These are phyloP conservation scores for Peribatodes rhomboidaria DNA, from an alignment of 2,888 invertebrate genomes.

Conservation along the genomic window DNA sequence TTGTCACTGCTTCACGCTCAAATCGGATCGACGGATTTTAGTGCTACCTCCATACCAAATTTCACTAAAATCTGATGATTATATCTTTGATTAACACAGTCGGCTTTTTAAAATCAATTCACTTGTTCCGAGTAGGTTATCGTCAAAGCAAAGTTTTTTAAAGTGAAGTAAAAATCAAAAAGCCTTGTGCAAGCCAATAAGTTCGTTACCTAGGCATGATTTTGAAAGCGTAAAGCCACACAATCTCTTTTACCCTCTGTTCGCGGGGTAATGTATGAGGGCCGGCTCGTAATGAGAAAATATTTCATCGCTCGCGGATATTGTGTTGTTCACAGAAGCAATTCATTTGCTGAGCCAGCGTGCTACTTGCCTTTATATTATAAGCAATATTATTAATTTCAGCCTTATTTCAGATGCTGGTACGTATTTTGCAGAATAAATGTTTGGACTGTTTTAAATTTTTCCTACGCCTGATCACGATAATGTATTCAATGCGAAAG, in stretches of 20 bases:
- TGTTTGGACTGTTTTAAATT: too few relatives aligned
- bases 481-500: too few relatives aligned
- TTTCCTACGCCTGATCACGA: too few relatives aligned
- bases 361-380: constrained; percentile 18
- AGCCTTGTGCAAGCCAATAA: neutral
- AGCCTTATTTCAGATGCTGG: neutral
- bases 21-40: too few relatives aligned
- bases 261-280: constrained; percentile 37
- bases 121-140: too few relatives aligned
- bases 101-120: too few relatives aligned
- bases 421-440: too few relatives aligned
- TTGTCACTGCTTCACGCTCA: too few relatives aligned
- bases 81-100: too few relatives aligned
- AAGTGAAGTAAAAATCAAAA: neutral
- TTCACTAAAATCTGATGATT: too few relatives aligned
- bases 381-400: constrained; percentile 7
- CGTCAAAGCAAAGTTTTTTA: neutral
- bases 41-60: too few relatives aligned
- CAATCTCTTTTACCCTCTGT: constrained; percentile 28
- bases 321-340: constrained; percentile 47
- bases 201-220: constrained; percentile 1
- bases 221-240: constrained; percentile 31
- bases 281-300: constrained; percentile 47
- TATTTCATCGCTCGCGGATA: constrained; percentile 47
- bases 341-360: constrained; percentile 41